phyloP scores from a whole-genome alignment of 1,140 invertebrate genomes.

The Papilio aristodemus region DNA sequence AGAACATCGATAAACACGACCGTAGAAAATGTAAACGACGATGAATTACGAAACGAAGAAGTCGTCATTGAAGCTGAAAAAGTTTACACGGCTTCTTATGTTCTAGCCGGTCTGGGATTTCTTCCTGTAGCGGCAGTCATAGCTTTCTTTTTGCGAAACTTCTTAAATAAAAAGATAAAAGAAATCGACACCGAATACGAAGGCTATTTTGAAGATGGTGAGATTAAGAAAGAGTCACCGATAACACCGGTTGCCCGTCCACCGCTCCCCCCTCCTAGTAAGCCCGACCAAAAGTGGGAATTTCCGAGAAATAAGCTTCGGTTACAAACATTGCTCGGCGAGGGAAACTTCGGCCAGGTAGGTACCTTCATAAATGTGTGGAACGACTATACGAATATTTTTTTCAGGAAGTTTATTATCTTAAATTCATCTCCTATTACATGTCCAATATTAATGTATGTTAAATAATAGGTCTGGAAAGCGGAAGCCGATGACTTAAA shows the following conservation, averaged over 20 bases:
- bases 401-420: background rate
- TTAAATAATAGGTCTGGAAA: slow-evolving; percentile 85
- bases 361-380: slow-evolving; percentile 1
- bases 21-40: slow-evolving; percentile 46
- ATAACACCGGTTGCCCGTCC: slow-evolving; percentile 78
- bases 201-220: slow-evolving; percentile 80
- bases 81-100: slow-evolving; percentile 81
- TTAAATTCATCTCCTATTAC: too few relatives aligned
- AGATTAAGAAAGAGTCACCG: slow-evolving; percentile 76
- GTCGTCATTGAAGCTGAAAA: slow-evolving; percentile 80
- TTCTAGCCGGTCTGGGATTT: slow-evolving; percentile 82
- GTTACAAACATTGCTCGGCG: slow-evolving; percentile 88
- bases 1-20: slow-evolving; percentile 54
- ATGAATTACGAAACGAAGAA: slow-evolving; percentile 67
- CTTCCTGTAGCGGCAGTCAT: slow-evolving; percentile 81
- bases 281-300: slow-evolving; percentile 85
- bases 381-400: background rate
- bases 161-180: slow-evolving; percentile 80
- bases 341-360: slow-evolving; percentile 92
- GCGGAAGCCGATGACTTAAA: slow-evolving; percentile 90
- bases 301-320: slow-evolving; percentile 89
- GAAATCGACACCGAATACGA: slow-evolving; percentile 82
- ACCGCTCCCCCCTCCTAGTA: slow-evolving; percentile 77
- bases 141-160: slow-evolving; percentile 79
- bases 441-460: too few relatives aligned